phyloP scores from a whole-genome alignment of 2,888 invertebrate species.

The Zeuzera pyrina region DNA sequence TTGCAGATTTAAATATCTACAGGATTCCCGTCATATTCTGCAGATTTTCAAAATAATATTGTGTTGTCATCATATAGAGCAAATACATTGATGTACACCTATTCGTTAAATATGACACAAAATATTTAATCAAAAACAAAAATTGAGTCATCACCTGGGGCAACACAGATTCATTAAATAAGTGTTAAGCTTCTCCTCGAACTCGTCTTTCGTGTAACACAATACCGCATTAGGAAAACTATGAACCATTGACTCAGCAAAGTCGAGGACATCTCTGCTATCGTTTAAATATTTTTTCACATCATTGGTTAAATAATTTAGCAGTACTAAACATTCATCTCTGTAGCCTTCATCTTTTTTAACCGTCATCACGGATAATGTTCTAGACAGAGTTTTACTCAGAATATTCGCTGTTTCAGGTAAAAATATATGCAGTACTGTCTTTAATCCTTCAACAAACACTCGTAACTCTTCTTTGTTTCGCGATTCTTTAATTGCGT shows the following conservation, averaged over 20 bases:
- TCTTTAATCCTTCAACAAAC: slow-evolving; percentile 49
- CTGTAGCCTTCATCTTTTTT: slow-evolving; percentile 40
- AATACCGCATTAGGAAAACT: slow-evolving; percentile 14
- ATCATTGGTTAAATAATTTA: slow-evolving; percentile 69
- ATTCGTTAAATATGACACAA: too few relatives aligned
- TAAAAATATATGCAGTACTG: slow-evolving; percentile 50
- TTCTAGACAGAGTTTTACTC: slow-evolving; percentile 56
- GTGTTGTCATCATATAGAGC: too few relatives aligned
- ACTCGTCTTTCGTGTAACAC: slow-evolving; percentile 27
- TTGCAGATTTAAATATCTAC: too few relatives aligned
- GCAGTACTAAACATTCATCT: slow-evolving; percentile 41
- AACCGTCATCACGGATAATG: slow-evolving; percentile 67
- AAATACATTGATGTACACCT: too few relatives aligned
- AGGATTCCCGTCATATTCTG: too few relatives aligned
- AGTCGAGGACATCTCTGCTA: slow-evolving; percentile 55
- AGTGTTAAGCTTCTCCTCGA: slow-evolving; percentile 36
- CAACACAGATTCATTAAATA: slow-evolving; percentile 34
- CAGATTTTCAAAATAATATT: too few relatives aligned
- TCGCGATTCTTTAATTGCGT: slow-evolving; percentile 55
- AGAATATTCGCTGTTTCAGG: slow-evolving; percentile 52
- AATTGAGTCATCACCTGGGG: slow-evolving; percentile 35
- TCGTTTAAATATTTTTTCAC: slow-evolving; percentile 52
- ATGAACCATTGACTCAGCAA: slow-evolving; percentile 30
- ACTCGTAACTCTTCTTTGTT: slow-evolving; percentile 32
- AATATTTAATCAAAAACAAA: slow-evolving; percentile 3